These are phyloP conservation scores for Nephrotoma guestfalica DNA, from an alignment of 2,888 invertebrate species.

Conservation along the genomic window DNA sequence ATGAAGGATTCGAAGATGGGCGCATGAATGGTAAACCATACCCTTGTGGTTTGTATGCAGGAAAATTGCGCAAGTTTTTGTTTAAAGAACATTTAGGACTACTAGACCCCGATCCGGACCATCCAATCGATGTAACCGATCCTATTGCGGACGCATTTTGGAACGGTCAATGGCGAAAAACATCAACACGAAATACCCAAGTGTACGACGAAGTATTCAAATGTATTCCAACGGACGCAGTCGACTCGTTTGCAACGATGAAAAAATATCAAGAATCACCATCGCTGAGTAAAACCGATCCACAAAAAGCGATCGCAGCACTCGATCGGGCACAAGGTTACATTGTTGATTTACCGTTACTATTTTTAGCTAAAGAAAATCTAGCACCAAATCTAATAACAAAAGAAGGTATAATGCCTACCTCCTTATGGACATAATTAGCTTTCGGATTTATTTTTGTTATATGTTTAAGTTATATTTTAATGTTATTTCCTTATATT, in stretches of 20 bases:
- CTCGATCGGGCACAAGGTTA: conserved; percentile 67
- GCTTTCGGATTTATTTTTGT: background rate
- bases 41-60: conserved; percentile 75
- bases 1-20: conserved; percentile 65
- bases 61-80: conserved; percentile 65
- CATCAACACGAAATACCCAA: conserved; percentile 68
- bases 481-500: conserved; percentile 9
- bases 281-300: conserved; percentile 58
- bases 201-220: conserved; percentile 88
- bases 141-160: conserved; percentile 73
- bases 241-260: conserved; percentile 62
- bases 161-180: conserved; percentile 65
- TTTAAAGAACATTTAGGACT: conserved; percentile 86
- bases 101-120: conserved; percentile 33
- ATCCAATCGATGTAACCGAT: conserved; percentile 53
- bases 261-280: conserved; percentile 60
- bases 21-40: conserved; percentile 68
- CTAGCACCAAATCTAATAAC: conserved; percentile 69
- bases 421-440: conserved; percentile 72
- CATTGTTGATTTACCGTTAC: conserved; percentile 75
- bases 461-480: conserved; percentile 2
- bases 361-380: conserved; percentile 77
- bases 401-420: conserved; percentile 87
- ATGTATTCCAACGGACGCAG: conserved; percentile 73
- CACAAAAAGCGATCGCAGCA: conserved; percentile 53